phyloP scores from a whole-genome alignment of 2,113 vertebrate genomes.

The Oreocharis arfaki region DNA sequence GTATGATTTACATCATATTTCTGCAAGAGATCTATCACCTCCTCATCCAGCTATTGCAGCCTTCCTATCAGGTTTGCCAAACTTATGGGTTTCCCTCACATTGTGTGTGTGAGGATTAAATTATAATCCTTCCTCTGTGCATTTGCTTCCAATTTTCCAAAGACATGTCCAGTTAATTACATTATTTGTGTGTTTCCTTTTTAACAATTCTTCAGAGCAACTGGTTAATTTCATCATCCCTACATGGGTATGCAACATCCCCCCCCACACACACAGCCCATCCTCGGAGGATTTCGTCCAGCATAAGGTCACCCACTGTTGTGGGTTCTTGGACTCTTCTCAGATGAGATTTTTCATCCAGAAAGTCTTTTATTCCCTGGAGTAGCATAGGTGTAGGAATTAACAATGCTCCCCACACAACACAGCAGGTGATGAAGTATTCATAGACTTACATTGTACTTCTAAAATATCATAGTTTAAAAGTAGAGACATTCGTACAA shows the following conservation, averaged over 20 bases:
- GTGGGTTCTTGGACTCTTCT: background rate
- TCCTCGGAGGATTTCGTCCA: background rate
- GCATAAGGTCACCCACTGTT: background rate
- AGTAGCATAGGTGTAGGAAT: background rate
- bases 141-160: background rate
- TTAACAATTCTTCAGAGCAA: background rate
- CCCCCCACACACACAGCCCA: fast-evolving
- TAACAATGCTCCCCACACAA: background rate
- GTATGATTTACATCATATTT: background rate
- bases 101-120: background rate
- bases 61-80: background rate
- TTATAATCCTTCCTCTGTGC: background rate
- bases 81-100: background rate
- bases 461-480: background rate
- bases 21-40: background rate
- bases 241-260: background rate
- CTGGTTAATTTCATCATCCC: background rate
- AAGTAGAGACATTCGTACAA: background rate
- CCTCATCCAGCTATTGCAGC: background rate
- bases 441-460: background rate
- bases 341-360: background rate
- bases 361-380: background rate
- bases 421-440: background rate
- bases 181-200: background rate
- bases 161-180: background rate